Evolutionary conservation across 2,797 vertebrate genomes (phyloP).

Genomic region (Phrynocephalus guinanensis): DNA sequence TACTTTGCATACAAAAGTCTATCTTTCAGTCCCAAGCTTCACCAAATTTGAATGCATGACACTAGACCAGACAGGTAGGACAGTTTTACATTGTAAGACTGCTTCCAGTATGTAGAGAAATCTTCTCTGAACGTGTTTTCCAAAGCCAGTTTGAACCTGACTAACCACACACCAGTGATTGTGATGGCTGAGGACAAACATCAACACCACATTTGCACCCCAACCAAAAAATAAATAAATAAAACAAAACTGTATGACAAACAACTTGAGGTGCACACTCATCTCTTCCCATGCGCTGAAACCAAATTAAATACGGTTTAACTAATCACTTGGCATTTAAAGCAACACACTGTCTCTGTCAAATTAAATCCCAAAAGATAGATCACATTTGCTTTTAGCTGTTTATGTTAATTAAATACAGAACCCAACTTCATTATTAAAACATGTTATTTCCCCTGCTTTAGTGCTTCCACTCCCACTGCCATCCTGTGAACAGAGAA

Average conservation of each 20-base stretch:
- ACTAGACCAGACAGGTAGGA: not conserved
- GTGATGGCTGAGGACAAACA: not conserved
- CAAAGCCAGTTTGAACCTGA: not conserved
- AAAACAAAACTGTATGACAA: slow-evolving; percentile 39
- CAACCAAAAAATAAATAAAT: not conserved
- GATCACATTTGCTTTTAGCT: not conserved
- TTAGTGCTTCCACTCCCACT: not conserved
- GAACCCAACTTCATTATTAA: not conserved
- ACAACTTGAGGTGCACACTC: slow-evolving; percentile 21
- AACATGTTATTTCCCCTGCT: not conserved
- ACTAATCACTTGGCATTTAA: slow-evolving; percentile 22
- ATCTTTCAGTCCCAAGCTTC: not conserved
- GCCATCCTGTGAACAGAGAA: not conserved
- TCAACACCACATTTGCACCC: not conserved
- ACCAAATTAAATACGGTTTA: not conserved
- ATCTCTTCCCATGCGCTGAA: slow-evolving; percentile 2
- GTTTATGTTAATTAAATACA: slow-evolving; percentile 24
- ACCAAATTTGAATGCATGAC: not conserved
- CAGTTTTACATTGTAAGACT: not conserved
- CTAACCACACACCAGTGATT: not conserved
- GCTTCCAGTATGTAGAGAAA: slow-evolving; percentile 20
- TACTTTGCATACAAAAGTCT: not conserved
- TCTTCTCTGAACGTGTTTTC: not conserved
- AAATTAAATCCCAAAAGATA: slow-evolving; percentile 30
- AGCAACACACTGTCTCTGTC: slow-evolving; percentile 32